These are phyloP conservation scores for Elmis aenea DNA, from an alignment of 2,888 invertebrate genomes.

Conservation along the genomic window DNA sequence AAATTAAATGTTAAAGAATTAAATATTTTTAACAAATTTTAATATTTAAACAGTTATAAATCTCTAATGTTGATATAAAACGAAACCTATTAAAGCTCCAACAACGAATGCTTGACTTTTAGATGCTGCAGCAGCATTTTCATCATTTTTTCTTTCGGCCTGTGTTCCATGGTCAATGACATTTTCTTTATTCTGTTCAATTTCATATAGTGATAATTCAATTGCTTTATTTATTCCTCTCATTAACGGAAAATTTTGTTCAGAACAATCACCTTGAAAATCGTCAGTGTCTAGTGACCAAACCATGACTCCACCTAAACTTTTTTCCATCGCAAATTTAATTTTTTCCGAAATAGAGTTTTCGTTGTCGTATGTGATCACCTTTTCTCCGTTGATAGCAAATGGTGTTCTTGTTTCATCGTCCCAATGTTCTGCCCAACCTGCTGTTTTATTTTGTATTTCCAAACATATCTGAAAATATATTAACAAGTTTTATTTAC, in stretches of 20 bases:
- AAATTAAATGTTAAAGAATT: too few relatives aligned
- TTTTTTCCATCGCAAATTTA: constrained; percentile 56
- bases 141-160: constrained; percentile 5
- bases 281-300: constrained; percentile 91
- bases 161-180: constrained; percentile 29
- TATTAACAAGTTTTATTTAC: too few relatives aligned
- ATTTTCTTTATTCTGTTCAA: constrained; percentile 50
- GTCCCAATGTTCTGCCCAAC: constrained; percentile 71
- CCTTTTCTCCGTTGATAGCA: constrained; percentile 56
- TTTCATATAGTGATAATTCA: constrained; percentile 49
- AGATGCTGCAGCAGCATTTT: constrained; percentile 1
- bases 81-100: too few relatives aligned
- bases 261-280: constrained; percentile 65
- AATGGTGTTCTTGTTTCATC: constrained; percentile 59
- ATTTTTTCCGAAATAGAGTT: constrained; percentile 73
- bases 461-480: constrained; percentile 60
- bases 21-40: too few relatives aligned
- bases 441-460: constrained; percentile 53
- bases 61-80: too few relatives aligned
- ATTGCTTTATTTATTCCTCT: constrained; percentile 67
- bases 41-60: too few relatives aligned
- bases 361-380: constrained; percentile 73
- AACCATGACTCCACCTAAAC: constrained; percentile 76
- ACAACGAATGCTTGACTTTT: too few relatives aligned
- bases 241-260: constrained; percentile 64